phyloP scores from a whole-genome alignment of 2,888 invertebrate genomes.

The Poecilus cupreus region DNA sequence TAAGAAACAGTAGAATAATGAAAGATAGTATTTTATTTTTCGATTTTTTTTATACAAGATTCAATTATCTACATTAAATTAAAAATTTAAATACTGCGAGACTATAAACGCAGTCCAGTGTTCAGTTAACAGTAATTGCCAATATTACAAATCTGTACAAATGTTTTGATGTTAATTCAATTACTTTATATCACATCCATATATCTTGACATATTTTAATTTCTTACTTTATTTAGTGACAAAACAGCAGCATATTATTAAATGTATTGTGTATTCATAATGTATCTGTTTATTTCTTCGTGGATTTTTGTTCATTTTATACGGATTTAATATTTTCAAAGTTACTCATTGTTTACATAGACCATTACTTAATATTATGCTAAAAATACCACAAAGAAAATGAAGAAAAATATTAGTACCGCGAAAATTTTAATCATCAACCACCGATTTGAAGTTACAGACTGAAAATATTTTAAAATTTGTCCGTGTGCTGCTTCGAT shows the following conservation, averaged over 20 bases:
- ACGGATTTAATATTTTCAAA: not conserved
- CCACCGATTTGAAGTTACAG: constrained; percentile 97
- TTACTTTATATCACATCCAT: constrained; percentile 9
- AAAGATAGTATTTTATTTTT: constrained; percentile 5
- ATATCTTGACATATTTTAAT: not conserved
- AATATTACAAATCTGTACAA: constrained; percentile 41
- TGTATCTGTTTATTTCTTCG: not conserved
- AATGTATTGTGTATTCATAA: not conserved
- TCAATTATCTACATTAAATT: constrained; percentile 6
- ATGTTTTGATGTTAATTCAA: not conserved
- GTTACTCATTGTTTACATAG: not conserved
- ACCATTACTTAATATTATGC: constrained; percentile 72
- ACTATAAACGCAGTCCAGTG: not conserved
- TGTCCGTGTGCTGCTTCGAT: constrained; percentile 98
- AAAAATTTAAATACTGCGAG: not conserved
- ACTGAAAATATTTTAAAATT: constrained; percentile 98
- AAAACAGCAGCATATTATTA: not conserved
- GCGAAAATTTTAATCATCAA: constrained; percentile 99
- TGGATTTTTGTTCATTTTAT: not conserved
- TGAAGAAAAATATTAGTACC: constrained; percentile 98
- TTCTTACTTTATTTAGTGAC: not conserved
- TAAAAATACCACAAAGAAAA: constrained; percentile 98
- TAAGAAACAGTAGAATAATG: not conserved
- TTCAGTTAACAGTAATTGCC: constrained; percentile 8
- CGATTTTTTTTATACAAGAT: not conserved